phyloP scores from a whole-genome alignment of 2,113 vertebrate species.

The Pteronura brasiliensis region DNA sequence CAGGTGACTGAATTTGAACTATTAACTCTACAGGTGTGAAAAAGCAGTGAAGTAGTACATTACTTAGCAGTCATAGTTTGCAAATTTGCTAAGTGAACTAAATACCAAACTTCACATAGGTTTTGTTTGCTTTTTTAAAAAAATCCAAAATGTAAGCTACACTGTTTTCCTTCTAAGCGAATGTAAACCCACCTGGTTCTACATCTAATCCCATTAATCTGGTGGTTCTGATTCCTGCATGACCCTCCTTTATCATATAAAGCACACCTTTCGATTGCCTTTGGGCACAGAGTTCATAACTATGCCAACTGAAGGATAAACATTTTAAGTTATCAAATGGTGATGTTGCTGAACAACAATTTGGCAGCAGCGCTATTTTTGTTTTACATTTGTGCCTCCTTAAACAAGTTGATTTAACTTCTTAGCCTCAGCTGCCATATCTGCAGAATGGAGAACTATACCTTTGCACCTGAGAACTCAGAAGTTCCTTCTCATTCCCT shows the following conservation, averaged over 20 bases:
- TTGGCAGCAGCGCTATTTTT: background rate
- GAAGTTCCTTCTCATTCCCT: background rate
- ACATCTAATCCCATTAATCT: background rate
- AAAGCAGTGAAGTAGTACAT: background rate
- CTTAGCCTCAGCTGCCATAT: background rate
- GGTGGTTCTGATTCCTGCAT: background rate
- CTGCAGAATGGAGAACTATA: background rate
- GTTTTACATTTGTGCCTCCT: background rate
- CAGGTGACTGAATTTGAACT: background rate
- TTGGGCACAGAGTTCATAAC: background rate
- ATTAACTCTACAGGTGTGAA: background rate
- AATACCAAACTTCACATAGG: background rate
- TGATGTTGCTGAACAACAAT: background rate
- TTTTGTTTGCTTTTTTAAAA: background rate
- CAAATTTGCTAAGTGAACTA: background rate
- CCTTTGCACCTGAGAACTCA: background rate
- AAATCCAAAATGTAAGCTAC: background rate
- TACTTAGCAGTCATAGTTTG: background rate
- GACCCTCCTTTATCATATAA: background rate
- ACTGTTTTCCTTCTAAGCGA: background rate
- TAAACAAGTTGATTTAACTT: background rate
- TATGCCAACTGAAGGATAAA: background rate
- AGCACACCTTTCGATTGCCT: background rate
- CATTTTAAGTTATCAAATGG: constrained; percentile 19
- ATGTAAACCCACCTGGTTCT: background rate